Percentiles rank a stretch among this genome's conserved stretches.
Conservation (phyloP, 2,888 invertebrate genomes). For the Cephus nigrinus region DNA sequence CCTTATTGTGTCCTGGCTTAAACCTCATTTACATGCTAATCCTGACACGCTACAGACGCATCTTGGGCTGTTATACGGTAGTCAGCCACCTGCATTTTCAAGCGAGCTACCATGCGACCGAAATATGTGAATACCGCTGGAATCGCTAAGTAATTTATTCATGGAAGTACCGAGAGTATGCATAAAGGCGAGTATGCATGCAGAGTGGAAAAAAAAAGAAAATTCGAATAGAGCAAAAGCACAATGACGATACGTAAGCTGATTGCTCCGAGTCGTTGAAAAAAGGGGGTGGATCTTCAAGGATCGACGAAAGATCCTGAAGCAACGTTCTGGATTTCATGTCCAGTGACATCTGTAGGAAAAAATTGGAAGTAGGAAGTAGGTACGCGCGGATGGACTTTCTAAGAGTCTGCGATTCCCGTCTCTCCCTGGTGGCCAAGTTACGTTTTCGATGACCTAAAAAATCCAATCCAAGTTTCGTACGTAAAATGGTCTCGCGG, state of each 20-base stretch:
- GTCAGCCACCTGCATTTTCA: conserved; percentile 6
- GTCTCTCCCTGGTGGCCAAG: neutral
- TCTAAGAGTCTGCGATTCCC: neutral
- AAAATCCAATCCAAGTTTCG: conserved; percentile 41
- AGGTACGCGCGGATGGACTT: neutral
- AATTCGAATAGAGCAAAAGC: neutral
- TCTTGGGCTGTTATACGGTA: conserved; percentile 4
- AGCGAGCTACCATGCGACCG: neutral
- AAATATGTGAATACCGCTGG: neutral
- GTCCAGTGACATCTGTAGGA: neutral
- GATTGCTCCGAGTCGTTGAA: neutral
- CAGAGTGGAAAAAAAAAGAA: neutral
- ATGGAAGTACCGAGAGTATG: neutral
- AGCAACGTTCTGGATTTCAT: neutral
- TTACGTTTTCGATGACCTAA: conserved; percentile 27
- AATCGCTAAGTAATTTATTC: neutral
- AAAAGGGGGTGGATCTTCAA: neutral
- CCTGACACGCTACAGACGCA: conserved; percentile 25
- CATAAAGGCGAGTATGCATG: neutral
- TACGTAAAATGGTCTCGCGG: conserved; percentile 31
- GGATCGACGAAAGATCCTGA: neutral
- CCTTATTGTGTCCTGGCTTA: conserved; percentile 50
- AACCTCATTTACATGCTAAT: conserved; percentile 61
- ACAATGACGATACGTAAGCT: neutral
- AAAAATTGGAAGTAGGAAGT: neutral